A percentile compares a stretch with the other conserved stretches of the same genome.
Evolutionary conservation across 2,888 invertebrate species (phyloP).

Genomic region (Melanostoma scalare): DNA sequence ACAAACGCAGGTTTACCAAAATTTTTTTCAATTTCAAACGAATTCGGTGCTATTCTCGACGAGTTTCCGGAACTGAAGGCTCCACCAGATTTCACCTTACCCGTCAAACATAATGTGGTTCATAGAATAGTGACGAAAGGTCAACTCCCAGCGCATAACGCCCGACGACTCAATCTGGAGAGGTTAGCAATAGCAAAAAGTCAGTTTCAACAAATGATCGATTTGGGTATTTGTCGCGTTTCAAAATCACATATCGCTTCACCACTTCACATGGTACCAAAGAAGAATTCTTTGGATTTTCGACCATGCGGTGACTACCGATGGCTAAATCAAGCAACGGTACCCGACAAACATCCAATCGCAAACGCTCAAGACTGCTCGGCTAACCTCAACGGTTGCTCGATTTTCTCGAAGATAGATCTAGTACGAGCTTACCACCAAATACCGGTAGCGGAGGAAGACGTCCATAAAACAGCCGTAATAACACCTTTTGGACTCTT

Average conservation of each 20-base stretch:
- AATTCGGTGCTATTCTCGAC: constrained; percentile 47
- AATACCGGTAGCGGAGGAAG: constrained; percentile 76
- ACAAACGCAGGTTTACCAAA: constrained; percentile 9
- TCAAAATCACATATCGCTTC: constrained; percentile 73
- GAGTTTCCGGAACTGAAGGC: constrained; percentile 45
- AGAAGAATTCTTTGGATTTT: constrained; percentile 32
- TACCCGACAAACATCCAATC: constrained; percentile 36
- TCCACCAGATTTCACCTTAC: constrained; percentile 45
- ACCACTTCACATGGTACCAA: constrained; percentile 75
- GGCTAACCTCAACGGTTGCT: constrained; percentile 27
- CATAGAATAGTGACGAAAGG: constrained; percentile 61
- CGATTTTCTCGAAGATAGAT: constrained; percentile 74
- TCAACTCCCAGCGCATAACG: constrained; percentile 60
- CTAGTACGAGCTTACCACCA: constrained; percentile 77
- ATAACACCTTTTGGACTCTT: constrained; percentile 78
- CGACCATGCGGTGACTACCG: constrained; percentile 20
- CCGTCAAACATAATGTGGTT: constrained; percentile 43
- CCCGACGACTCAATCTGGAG: constrained; percentile 71
- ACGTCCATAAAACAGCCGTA: constrained; percentile 78
- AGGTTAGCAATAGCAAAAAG: constrained; percentile 71
- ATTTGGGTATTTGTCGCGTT: constrained; percentile 74
- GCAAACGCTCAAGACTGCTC: constrained; percentile 39
- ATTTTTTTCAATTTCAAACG: constrained; percentile 29
- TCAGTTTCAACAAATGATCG: constrained; percentile 73
- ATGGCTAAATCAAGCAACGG: constrained; percentile 37